Evolutionary conservation across 2,797 vertebrate genomes (phyloP), one percentile per base, ranked within the genome.

Genomic region (Podargus strigoides): DNA sequence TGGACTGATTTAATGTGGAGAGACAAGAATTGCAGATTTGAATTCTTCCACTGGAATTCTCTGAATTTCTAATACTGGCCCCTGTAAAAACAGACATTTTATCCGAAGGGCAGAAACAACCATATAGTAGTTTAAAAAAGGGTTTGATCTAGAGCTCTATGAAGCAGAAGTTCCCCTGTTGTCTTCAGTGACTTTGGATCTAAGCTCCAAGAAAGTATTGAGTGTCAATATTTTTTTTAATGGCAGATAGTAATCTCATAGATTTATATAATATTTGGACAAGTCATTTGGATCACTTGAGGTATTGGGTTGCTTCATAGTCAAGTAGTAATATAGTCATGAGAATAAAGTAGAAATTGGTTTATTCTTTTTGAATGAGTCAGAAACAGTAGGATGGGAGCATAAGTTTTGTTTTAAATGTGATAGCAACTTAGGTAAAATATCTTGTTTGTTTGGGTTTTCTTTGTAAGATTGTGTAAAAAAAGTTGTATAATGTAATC

Each of bases 401-500:
- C 9, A 26, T 78, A 79, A 47, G 26, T 75, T 94, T 95, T 96
- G 49, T 68, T 93, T 95, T 49, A 72, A 91, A 87, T 96, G 46
- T 44, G 21, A 53, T 80, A 64, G 19, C 9, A 85, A 24, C 16
- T 55, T 90, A 26, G 12, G 5, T 84, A 89, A 88, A 90, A 91
- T 60, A 67, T 62, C 52, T 93, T 95, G 32, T 55, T 95, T 96
- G 58, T 39, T 53, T 53, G 46, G 69, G 50, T 92, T 96, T 96
- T 97, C 95, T 96, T 17, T 96, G 20, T 90, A 91, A 91, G 96
- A 79, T 68, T 96, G 64, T 96, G 70, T 95, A 53, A 91, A 94
- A 87, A 83, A 76, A 66, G 39, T 77, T 97, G 66, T 97, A 95
- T 97, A 89, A 97, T 97, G 96, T 97, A 97, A 97, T 97, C 97